A percentile compares a stretch with the other conserved stretches of the same genome.
phyloP scores from a whole-genome alignment of 2,888 invertebrate species.

The Suillia variegata region DNA sequence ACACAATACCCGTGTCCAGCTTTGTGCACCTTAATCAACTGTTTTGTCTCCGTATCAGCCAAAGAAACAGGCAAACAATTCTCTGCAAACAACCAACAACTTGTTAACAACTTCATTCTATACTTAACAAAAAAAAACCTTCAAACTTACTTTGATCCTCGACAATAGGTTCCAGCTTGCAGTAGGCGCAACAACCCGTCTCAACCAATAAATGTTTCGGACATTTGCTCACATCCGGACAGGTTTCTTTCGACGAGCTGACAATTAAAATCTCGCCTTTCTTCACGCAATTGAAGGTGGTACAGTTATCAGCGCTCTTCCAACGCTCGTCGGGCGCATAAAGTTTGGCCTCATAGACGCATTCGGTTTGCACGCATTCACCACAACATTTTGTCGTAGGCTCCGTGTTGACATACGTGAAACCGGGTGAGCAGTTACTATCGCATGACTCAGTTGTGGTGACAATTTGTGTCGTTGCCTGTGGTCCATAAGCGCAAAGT shows the following conservation, averaged over 20 bases:
- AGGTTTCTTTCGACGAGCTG: constrained; percentile 64
- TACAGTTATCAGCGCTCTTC: constrained; percentile 71
- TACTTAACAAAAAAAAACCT: too few species aligned
- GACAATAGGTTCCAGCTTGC: constrained; percentile 64
- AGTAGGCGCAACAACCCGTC: constrained; percentile 73
- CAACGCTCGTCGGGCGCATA: constrained; percentile 66
- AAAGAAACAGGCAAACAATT: constrained; percentile 66
- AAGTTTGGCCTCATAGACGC: constrained; percentile 64
- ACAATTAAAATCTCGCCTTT: constrained; percentile 64
- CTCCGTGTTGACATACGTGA: constrained; percentile 62
- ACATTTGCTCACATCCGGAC: constrained; percentile 70
- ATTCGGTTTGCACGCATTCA: constrained; percentile 66
- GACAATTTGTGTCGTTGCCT: constrained; percentile 44
- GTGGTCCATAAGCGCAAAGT: constrained; percentile 52
- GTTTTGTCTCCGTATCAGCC: constrained; percentile 64
- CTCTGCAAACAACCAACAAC: constrained; percentile 61
- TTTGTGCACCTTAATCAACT: constrained; percentile 64
- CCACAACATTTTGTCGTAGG: constrained; percentile 67
- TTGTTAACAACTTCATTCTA: too few species aligned
- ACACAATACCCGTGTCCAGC: constrained; percentile 68
- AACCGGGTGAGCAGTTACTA: constrained; percentile 63
- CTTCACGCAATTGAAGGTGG: constrained; percentile 65
- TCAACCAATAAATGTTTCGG: constrained; percentile 63
- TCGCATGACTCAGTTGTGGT: constrained; percentile 48
- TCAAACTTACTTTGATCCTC: constrained; percentile 41